Evolutionary conservation across 1,140 invertebrate species (phyloP).

Genomic region (Diabrotica undecimpunctata): DNA sequence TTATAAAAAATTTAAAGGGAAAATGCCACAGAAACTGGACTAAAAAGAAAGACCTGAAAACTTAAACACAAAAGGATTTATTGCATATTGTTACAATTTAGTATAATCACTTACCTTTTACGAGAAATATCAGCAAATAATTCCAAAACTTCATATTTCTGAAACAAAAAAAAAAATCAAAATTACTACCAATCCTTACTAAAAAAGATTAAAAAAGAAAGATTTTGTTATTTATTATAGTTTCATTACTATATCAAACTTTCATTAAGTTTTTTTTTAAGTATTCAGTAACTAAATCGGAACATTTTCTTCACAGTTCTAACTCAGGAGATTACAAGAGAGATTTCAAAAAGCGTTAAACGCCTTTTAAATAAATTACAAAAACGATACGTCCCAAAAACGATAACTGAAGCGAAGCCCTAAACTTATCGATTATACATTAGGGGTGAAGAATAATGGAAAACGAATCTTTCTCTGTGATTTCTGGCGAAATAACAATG

Average conservation of each 20-base stretch:
- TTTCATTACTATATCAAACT: no score
- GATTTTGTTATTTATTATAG: no score
- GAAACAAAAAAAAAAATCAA: slow-evolving; percentile 6
- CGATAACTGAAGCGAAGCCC: neutral
- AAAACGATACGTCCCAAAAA: neutral
- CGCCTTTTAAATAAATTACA: neutral
- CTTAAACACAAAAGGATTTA: no score
- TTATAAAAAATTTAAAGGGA: no score
- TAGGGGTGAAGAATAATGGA: neutral
- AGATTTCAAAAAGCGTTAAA: neutral
- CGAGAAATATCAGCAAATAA: neutral
- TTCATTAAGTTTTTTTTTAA: no score
- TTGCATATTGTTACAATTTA: no score
- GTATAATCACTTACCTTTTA: no score
- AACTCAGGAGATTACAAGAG: neutral
- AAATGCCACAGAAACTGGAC: no score
- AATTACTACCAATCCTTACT: neutral
- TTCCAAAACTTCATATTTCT: neutral
- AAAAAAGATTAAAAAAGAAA: neutral
- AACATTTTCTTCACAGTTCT: neutral
- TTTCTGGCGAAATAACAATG: neutral
- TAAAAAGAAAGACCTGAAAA: no score
- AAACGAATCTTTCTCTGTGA: neutral
- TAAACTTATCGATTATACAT: neutral
- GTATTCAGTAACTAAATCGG: neutral